phyloP scores from a whole-genome alignment of 23 tunicate genomes.

The Ascidia mentula region DNA sequence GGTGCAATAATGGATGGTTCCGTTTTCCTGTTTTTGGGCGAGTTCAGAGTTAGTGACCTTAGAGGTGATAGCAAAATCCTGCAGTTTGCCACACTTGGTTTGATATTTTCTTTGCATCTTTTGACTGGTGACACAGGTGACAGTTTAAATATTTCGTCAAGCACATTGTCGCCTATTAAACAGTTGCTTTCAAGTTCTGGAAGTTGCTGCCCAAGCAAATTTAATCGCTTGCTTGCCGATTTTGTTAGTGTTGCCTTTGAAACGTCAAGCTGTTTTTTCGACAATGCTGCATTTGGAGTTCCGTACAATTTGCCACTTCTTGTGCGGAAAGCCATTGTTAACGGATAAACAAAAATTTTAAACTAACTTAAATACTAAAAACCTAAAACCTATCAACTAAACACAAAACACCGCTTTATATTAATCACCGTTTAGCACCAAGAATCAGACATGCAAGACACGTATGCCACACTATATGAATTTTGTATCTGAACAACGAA shows the following conservation, averaged over 20 bases:
- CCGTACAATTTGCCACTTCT: neutral
- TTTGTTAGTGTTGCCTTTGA: neutral
- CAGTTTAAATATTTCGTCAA: slow-evolving; percentile 47
- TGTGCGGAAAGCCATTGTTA: too few relatives aligned
- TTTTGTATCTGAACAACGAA: too few relatives aligned
- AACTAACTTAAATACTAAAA: too few relatives aligned
- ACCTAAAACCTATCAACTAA: too few relatives aligned
- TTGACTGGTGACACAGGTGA: slow-evolving; percentile 51
- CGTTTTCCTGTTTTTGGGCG: slow-evolving; percentile 4
- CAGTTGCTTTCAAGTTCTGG: neutral
- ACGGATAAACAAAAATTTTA: too few relatives aligned
- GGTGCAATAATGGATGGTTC: neutral
- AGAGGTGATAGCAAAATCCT: slow-evolving; percentile 18
- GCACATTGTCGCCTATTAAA: neutral
- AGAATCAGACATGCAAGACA: too few relatives aligned
- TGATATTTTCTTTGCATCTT: slow-evolving; percentile 16
- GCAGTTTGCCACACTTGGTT: slow-evolving; percentile 9
- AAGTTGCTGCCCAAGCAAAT: neutral
- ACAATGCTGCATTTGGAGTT: neutral
- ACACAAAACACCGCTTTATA: too few relatives aligned
- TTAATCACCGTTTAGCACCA: too few relatives aligned
- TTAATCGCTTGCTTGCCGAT: slow-evolving; percentile 13
- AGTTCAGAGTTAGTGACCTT: slow-evolving; percentile 15
- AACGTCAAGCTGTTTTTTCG: neutral
- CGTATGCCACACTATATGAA: too few relatives aligned